phyloP scores from a whole-genome alignment of 2,113 vertebrate genomes.

The Serinus canaria region DNA sequence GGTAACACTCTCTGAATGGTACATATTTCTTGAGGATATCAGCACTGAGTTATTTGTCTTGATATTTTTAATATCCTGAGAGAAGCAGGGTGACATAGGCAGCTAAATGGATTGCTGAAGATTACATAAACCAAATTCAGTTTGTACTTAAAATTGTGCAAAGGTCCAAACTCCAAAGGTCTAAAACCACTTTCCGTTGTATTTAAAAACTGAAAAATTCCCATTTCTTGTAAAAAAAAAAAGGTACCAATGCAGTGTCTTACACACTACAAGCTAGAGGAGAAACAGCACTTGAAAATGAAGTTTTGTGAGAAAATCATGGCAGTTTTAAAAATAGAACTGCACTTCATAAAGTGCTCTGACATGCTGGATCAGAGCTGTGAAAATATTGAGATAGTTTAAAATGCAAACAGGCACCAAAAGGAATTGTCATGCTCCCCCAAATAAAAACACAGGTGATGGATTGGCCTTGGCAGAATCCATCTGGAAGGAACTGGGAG shows the following conservation, averaged over 20 bases:
- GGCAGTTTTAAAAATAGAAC: neutral
- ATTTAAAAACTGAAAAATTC: neutral
- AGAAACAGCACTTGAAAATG: neutral
- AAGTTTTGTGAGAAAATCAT: neutral
- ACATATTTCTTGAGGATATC: neutral
- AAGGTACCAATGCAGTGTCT: neutral
- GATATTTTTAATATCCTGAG: neutral
- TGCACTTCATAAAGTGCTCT: neutral
- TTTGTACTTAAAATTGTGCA: neutral
- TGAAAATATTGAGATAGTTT: conserved; percentile 11
- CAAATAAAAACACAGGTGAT: neutral
- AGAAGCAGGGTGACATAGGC: neutral
- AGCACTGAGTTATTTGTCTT: neutral
- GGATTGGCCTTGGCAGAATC: neutral
- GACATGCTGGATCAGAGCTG: neutral
- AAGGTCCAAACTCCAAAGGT: neutral
- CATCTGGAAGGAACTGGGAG: neutral
- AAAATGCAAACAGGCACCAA: neutral
- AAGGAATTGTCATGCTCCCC: neutral
- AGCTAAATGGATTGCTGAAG: neutral
- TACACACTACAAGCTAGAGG: neutral
- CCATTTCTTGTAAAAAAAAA: neutral
- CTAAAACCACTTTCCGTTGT: neutral
- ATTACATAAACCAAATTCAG: neutral
- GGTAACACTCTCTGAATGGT: neutral